phyloP scores from a whole-genome alignment of 2,113 vertebrate species.

The Aptenodytes patagonicus region DNA sequence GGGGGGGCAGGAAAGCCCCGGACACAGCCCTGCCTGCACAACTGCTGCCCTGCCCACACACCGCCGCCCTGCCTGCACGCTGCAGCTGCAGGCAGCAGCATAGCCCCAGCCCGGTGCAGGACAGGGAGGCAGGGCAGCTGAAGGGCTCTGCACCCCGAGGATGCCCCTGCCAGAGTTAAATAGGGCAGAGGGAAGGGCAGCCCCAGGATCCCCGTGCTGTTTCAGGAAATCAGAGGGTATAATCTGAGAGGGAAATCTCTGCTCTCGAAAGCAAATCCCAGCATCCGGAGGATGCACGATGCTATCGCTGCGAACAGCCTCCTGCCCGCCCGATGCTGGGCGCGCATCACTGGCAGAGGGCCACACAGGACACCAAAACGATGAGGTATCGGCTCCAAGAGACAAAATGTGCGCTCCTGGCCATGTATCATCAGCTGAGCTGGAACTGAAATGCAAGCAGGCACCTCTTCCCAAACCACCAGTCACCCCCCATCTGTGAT shows the following conservation, averaged over 20 bases:
- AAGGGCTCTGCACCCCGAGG: neutral
- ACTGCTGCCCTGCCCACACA: neutral
- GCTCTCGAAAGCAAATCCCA: neutral
- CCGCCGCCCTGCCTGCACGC: neutral
- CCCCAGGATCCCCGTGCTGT: neutral
- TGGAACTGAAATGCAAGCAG: neutral
- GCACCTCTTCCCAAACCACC: neutral
- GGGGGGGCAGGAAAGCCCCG: neutral
- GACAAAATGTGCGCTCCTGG: neutral
- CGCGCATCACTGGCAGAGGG: rapidly evolving
- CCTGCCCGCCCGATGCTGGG: neutral
- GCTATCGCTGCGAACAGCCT: rapidly evolving
- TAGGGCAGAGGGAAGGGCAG: neutral
- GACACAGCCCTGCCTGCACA: neutral
- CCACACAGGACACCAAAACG: neutral
- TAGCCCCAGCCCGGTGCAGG: neutral
- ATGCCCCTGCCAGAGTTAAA: neutral
- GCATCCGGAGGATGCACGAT: neutral
- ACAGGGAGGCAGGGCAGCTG: neutral
- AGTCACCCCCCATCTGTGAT: neutral
- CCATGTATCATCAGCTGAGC: neutral
- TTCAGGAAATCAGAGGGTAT: neutral
- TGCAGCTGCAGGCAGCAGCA: neutral
- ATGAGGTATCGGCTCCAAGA: neutral
- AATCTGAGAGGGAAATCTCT: neutral